Evolutionary conservation across 2,888 invertebrate genomes (phyloP).

Genomic region (Eledona agricola): DNA sequence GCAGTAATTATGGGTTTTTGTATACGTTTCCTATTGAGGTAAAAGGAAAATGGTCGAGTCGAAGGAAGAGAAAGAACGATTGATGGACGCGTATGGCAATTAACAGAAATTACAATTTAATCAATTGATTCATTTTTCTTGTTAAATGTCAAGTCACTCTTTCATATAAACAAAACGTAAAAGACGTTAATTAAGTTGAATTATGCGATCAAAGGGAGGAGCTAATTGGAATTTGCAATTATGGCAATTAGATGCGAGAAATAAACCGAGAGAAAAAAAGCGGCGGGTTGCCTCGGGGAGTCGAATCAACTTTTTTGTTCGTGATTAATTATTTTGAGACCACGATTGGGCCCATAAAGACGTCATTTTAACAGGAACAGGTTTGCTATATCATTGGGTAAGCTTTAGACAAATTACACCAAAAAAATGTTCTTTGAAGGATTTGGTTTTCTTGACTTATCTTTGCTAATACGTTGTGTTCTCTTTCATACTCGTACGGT

Average conservation of each 20-base stretch:
- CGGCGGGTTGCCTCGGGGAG: too few species aligned
- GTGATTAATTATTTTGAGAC: too few species aligned
- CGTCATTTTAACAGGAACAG: too few species aligned
- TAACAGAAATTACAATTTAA: constrained; percentile 20
- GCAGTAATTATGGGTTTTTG: constrained; percentile 13
- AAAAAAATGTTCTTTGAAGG: too few species aligned
- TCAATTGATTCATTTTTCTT: constrained; percentile 19
- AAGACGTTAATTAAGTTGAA: constrained; percentile 17
- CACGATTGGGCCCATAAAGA: too few species aligned
- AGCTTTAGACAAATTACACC: too few species aligned
- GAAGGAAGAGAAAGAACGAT: constrained; percentile 11
- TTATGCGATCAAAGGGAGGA: constrained; percentile 14
- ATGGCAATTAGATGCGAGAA: constrained; percentile 12
- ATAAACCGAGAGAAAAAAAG: too few species aligned
- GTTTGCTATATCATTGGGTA: too few species aligned
- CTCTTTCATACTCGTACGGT: too few species aligned
- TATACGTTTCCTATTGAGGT: constrained; percentile 8
- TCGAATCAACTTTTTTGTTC: too few species aligned
- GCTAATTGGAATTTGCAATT: constrained; percentile 11
- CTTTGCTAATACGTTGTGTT: too few species aligned
- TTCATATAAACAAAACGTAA: constrained; percentile 9
- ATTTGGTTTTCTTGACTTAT: too few species aligned
- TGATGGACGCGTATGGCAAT: constrained; percentile 19
- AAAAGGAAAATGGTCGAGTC: constrained; percentile 2
- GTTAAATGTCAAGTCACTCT: constrained; percentile 18